Evolutionary conservation across 2,113 vertebrate species (phyloP).

Genomic region (Sprattus sprattus): DNA sequence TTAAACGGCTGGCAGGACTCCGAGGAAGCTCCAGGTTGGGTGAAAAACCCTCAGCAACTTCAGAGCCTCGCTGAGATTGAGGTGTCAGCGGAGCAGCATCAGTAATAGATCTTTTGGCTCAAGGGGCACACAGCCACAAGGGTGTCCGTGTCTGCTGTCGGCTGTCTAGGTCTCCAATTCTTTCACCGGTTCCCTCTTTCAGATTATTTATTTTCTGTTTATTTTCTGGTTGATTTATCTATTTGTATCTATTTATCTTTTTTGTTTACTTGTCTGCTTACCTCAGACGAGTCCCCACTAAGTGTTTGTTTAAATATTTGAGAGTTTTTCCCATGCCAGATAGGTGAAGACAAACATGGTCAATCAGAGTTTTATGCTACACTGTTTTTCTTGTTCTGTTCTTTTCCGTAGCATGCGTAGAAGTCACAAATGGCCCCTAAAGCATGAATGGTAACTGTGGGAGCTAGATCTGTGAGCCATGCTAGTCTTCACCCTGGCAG

Average conservation of each 20-base stretch:
- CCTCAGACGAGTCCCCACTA: background rate
- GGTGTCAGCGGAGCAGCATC: slow-evolving; percentile 16
- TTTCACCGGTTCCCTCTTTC: slow-evolving; percentile 29
- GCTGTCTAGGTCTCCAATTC: slow-evolving; percentile 25
- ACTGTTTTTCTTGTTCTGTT: background rate
- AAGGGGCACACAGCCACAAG: slow-evolving; percentile 20
- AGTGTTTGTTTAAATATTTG: too few species aligned
- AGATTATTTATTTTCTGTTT: background rate
- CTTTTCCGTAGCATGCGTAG: too few species aligned
- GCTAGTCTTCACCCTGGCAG: background rate
- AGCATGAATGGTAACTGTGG: background rate
- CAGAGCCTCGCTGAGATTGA: slow-evolving; percentile 18
- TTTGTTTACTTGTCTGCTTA: background rate
- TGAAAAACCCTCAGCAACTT: slow-evolving; percentile 2
- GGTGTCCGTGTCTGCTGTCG: slow-evolving; percentile 23
- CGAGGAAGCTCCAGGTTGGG: slow-evolving; percentile 10
- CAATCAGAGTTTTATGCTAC: background rate
- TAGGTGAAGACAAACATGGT: background rate
- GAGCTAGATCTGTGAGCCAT: background rate
- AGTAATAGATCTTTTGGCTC: slow-evolving; percentile 46
- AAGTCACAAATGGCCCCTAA: background rate
- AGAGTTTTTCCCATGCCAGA: background rate
- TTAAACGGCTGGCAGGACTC: slow-evolving; percentile 39
- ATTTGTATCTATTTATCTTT: background rate
- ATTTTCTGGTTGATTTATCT: too few species aligned